Base-by-base conservation (phyloP, 2,888 invertebrate genomes). In the Chalcosyrphus nemorum region DNA sequence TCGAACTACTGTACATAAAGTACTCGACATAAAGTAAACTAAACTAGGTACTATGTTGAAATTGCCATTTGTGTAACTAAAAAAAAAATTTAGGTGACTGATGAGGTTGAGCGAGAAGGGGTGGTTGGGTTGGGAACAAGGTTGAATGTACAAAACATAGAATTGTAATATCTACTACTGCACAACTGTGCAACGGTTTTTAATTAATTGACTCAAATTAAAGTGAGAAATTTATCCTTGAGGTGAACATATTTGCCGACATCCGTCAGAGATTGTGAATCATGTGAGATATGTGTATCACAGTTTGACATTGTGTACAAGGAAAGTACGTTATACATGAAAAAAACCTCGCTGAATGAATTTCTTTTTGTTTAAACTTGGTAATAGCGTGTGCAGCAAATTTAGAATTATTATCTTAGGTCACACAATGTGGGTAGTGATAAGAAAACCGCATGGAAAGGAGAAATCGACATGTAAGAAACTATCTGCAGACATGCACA, bases 171-270 rank as follows among this genome's bases (percentile, higher is more conserved):
- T 41, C 15, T 32, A 27, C n/a, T 43, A 50, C 35, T 35, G 61
- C 27, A 17, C 50, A 72, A 38, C 38, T 70, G n/a, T n/a, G 59
- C 24, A 75, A 70, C 63, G 24, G 32, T 75, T 84, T n/a, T 75
- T 74, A 84, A 70, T 84, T 84, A 84, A 80, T 82, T 82, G 77
- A 68, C 82, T 84, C 43, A 84, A 84, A 78, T 84, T 84, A 74
- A 74, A 80, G 78, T 70, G 78, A 68, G 80, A 82, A 76, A 66
- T 78, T 70, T 63, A 80, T 45, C 84, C 84, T 63, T 84, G 84
- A 84, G 74, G 54, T 80, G 70, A 43, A 80, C 80, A 80, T 68
- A 78, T 70, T 70, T 78, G 68, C 45, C 52, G 57, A 70, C 70
- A 56, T 59, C 52, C 41, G 66, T 59, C 21, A 32, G 27, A 11